These are phyloP conservation scores for Parnassius smintheus DNA, from an alignment of 2,888 invertebrate genomes.

Conservation along the genomic window DNA sequence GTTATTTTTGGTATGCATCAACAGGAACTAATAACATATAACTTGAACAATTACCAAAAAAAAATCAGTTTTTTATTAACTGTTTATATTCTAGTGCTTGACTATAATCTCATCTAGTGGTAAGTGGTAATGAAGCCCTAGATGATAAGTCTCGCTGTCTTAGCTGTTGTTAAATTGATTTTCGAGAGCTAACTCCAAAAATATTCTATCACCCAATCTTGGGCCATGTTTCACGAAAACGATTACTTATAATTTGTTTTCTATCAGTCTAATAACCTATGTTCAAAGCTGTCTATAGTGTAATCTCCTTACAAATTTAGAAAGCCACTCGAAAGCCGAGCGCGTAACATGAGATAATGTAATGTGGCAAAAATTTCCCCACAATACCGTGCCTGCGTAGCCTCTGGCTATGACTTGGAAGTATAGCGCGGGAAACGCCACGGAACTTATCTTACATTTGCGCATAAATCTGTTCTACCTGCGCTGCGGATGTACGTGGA, in stretches of 20 bases:
- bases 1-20: too few relatives aligned
- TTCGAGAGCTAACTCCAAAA: too few relatives aligned
- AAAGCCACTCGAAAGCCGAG: conserved; percentile 63
- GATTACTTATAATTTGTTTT: conserved; percentile 34
- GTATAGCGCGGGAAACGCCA: conserved; percentile 34
- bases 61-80: too few relatives aligned
- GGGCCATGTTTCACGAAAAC: not conserved
- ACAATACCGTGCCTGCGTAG: conserved; percentile 49
- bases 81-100: too few relatives aligned
- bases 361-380: conserved; percentile 62
- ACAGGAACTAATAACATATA: too few relatives aligned
- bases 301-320: conserved; percentile 67
- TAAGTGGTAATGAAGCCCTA: too few relatives aligned
- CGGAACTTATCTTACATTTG: conserved; percentile 18
- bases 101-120: too few relatives aligned
- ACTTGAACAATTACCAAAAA: too few relatives aligned
- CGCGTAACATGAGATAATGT: conserved; percentile 56
- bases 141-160: too few relatives aligned
- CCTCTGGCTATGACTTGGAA: conserved; percentile 43
- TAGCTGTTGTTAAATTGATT: too few relatives aligned
- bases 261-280: conserved; percentile 4
- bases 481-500: conserved; percentile 13
- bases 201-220: too few relatives aligned
- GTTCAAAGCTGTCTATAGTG: conserved; percentile 38
- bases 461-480: conserved; percentile 26